Percentiles rank a stretch among this genome's conserved stretches.
phyloP scores from a whole-genome alignment of 2,113 vertebrate genomes.

The Nesogale talazaci region DNA sequence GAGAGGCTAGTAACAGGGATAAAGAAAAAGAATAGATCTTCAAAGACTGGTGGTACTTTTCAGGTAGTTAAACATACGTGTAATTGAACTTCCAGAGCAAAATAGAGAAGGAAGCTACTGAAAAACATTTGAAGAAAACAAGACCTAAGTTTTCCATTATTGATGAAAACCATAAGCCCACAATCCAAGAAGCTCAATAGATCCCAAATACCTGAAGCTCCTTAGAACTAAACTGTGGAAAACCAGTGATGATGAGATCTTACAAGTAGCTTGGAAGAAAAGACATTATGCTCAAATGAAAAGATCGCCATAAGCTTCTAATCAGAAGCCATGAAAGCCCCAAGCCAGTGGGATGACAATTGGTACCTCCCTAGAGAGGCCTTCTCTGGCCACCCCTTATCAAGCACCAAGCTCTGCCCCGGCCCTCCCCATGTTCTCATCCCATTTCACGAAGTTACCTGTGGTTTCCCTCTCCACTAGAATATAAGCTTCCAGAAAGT shows the following conservation, averaged over 20 bases:
- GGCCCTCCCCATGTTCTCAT: not conserved
- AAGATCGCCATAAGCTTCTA: not conserved
- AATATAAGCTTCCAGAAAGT: not conserved
- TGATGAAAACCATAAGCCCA: not conserved
- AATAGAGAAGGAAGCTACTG: not conserved
- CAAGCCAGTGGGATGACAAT: not conserved
- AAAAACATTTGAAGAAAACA: slow-evolving; percentile 1
- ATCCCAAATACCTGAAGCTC: not conserved
- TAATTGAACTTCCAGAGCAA: not conserved
- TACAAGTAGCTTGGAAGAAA: slow-evolving; percentile 16
- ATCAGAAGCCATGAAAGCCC: not conserved
- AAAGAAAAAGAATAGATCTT: not conserved
- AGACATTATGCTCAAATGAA: not conserved
- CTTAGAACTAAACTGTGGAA: not conserved
- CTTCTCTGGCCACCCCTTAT: not conserved
- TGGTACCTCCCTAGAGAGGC: not conserved
- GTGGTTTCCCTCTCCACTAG: not conserved
- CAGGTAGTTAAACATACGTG: not conserved
- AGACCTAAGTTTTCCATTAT: not conserved
- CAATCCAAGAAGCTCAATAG: not conserved
- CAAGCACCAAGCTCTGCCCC: too few species aligned
- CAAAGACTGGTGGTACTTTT: not conserved
- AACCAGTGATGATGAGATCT: not conserved
- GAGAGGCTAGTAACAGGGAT: not conserved
- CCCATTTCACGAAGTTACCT: not conserved